Conservation (phyloP, 2,113 vertebrate genomes). For the Pedetes capensis region DNA sequence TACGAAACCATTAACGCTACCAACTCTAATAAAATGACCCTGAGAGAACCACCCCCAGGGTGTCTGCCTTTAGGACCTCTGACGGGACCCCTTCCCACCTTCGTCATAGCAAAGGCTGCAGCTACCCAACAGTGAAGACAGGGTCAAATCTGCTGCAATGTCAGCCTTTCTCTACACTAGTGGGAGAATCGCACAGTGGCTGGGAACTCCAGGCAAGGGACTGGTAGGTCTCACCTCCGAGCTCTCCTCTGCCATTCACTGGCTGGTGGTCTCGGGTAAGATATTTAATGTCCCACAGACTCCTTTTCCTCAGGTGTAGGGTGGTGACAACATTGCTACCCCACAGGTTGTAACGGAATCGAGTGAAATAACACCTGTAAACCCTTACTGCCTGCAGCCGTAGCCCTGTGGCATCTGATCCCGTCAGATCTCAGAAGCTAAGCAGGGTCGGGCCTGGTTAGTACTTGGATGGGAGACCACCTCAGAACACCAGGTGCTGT, state of each 20-base stretch:
- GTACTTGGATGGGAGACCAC: no score
- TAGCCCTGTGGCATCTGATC: no score
- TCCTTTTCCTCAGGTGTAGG: background rate
- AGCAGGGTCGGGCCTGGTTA: no score
- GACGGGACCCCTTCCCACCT: background rate
- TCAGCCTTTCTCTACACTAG: background rate
- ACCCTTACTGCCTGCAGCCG: no score
- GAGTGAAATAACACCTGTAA: background rate
- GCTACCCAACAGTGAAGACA: background rate
- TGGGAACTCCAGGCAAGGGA: background rate
- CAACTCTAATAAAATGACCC: background rate
- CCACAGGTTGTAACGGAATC: background rate
- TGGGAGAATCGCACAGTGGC: no score
- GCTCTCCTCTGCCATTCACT: background rate
- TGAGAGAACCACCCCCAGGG: background rate
- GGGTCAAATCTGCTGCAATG: no score
- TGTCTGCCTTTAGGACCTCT: background rate
- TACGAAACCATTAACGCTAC: background rate
- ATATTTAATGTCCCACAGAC: background rate
- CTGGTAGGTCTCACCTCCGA: background rate
- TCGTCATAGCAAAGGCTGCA: background rate
- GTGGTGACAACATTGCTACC: background rate
- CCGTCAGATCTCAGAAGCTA: no score
- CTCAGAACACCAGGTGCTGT: no score
- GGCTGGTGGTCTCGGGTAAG: background rate